A percentile compares a stretch with the other conserved stretches of the same genome.
Evolutionary conservation across 2,888 invertebrate species (phyloP).

Genomic region (Cyclophora punctaria): DNA sequence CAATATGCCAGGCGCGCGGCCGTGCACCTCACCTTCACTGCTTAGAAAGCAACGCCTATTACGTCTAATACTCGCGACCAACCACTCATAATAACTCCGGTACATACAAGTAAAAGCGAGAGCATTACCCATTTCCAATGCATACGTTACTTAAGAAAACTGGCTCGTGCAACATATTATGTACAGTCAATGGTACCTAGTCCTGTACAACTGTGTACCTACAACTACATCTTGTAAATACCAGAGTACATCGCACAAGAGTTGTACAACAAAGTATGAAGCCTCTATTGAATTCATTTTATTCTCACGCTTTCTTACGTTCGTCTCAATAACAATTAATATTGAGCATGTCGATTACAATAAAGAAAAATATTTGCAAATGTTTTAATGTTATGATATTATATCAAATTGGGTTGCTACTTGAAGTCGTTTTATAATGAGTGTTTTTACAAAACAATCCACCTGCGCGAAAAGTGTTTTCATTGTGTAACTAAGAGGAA

Average conservation of each 20-base stretch:
- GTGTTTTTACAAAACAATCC: slow-evolving; percentile 42
- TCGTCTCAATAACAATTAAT: slow-evolving; percentile 36
- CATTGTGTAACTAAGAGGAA: neutral
- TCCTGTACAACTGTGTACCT: too few species aligned
- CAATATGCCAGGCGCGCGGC: slow-evolving; percentile 35
- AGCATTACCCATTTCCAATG: slow-evolving; percentile 36
- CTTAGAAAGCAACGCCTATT: slow-evolving; percentile 69
- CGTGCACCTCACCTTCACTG: slow-evolving; percentile 69
- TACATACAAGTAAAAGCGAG: slow-evolving; percentile 57
- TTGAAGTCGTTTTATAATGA: slow-evolving; percentile 27
- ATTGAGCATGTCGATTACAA: slow-evolving; percentile 38
- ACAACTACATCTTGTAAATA: slow-evolving; percentile 1
- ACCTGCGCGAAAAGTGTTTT: slow-evolving; percentile 11
- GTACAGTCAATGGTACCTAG: neutral
- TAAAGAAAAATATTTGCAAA: slow-evolving; percentile 53
- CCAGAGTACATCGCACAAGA: slow-evolving; percentile 4
- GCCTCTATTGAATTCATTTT: slow-evolving; percentile 7
- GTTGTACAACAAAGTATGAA: slow-evolving; percentile 3
- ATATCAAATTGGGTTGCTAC: slow-evolving; percentile 40
- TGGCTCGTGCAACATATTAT: slow-evolving; percentile 3
- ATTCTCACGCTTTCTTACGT: slow-evolving; percentile 41
- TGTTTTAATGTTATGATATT: slow-evolving; percentile 42
- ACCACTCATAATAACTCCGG: slow-evolving; percentile 33
- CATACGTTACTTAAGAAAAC: slow-evolving; percentile 6
- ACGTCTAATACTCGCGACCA: slow-evolving; percentile 46